Base-by-base conservation (phyloP, 2,113 vertebrate species). In the Sus scrofa region DNA sequence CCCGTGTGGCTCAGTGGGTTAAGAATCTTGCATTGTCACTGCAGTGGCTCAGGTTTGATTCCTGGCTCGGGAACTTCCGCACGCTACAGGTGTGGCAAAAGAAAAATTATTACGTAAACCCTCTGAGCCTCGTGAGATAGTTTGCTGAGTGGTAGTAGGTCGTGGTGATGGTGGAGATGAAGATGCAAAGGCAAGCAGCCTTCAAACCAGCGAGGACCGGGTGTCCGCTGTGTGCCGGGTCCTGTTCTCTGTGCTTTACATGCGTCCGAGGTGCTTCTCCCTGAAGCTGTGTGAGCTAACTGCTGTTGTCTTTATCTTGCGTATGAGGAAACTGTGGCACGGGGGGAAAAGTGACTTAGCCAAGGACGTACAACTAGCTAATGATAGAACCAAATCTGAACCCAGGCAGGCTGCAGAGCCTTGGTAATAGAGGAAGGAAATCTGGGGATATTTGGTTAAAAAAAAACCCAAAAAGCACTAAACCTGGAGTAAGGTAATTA, bases 221-320 rank as follows among this genome's bases (percentile, higher is more conserved):
- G 26, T 78, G 37, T 62, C 52, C 81, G 1, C 67, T 73, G 5
- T 70, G 20, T 87, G 24, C 50, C 73, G 67, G 3, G 34, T 73
- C 68, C 67, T 75, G 7, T 67, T 27, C 50, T 86, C 2, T 39
- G 50, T 74, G 67, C 26, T 75, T 19, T 82, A 73, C 50, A 11
- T 73, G 3, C 63, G 22, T 52, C 24, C 27, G 26, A 4, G 86
- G n/a, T 74, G 68, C 34, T 88, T 39, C 67, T 95, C 7, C n/a
- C 37, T 84, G 71, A 60, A 77, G 30, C 60, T 84, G 4, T 52
- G 32, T 15, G 20, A 60, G 68, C 16, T 83, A 68, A 82, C 75
- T 95, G 67, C 87, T 65, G 27, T 20, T 77, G 52, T 92, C n/a
- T 85, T 94, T 91, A 77, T 83, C 94, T 96, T 91, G 27, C 68